Conservation (phyloP, 1,140 invertebrate genomes). For the Zelostemma sp. region DNA sequence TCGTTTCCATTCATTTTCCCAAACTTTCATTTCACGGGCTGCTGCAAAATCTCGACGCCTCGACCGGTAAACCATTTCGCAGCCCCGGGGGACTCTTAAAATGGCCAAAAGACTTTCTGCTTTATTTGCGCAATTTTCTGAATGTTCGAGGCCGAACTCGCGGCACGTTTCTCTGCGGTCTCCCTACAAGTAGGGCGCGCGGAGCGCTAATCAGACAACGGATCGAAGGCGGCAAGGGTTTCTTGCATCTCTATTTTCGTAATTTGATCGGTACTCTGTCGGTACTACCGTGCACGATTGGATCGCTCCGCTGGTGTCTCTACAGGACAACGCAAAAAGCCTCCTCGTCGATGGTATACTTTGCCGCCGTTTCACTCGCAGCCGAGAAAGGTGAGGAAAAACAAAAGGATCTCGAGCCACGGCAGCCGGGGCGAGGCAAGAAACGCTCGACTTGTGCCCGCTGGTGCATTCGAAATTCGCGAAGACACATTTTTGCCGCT, state of each 20-base stretch:
- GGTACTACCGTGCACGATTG: conserved; percentile 8
- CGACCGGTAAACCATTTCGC: no score
- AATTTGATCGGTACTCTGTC: conserved; percentile 22
- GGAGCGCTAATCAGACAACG: conserved; percentile 34
- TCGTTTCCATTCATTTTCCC: background rate
- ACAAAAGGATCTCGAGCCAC: no score
- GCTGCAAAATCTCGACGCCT: no score
- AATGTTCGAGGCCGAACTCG: background rate
- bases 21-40: background rate
- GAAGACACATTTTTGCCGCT: background rate
- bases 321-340: conserved; percentile 13
- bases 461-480: conserved; percentile 28
- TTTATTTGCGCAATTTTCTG: background rate
- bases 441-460: conserved; percentile 45
- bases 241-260: conserved; percentile 44
- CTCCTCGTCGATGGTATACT: conserved; percentile 5
- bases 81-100: no score
- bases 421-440: conserved; percentile 18
- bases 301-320: conserved; percentile 1
- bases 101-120: background rate
- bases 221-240: conserved; percentile 28
- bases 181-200: conserved; percentile 26
- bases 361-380: conserved; percentile 12
- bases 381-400: conserved; percentile 5
- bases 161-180: conserved; percentile 37